Evolutionary conservation across 2,888 invertebrate species (phyloP), one percentile per base, ranked within the genome.

Genomic region (Conops quadrifasciatus): DNA sequence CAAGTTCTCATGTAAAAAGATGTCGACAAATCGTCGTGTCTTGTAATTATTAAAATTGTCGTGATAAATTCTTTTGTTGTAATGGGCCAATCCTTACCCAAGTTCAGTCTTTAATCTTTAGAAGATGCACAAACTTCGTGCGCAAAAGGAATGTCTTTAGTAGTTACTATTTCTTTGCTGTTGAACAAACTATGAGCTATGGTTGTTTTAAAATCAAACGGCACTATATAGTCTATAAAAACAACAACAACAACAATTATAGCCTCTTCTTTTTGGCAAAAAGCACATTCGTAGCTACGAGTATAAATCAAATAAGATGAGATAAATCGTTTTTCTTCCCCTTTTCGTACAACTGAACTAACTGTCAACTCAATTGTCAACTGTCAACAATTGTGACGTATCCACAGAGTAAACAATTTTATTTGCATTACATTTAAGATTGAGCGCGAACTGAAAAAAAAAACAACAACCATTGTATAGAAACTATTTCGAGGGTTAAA

Each of bases 341-440:
- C 24, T 11, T 19, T 3, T 19, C n/a, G 43, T 45, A 16, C 43
- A 13, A 21, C 13, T 13, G 19, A 11, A 19, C 16, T 45, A 11
- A 19, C 16, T 45, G 30, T 7, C 30, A 63, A 56, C 63, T 16
- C 28, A 71, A 43, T 60, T 71, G 71, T 67, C 66, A 71, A 70
- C 66, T 62, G 71, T 67, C 62, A 71, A 53, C 9, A 28, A 49
- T 53, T 59, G 28, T 62, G 71, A 66, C 53, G 67, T 67, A 66
- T 71, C 66, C 62, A 24, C 67, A 71, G 28, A 19, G 67, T 53
- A 71, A 71, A 71, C 59, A 71, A 26, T 1, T n/a, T 64, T 45
- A 43, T 36, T 51, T 36, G 53, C 36, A 15, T 15, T 63, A 21
- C 24, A 21, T 66, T 66, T 66, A 66, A 66, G 21, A 45, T 26